Evolutionary conservation across 2,888 invertebrate species (phyloP).

Genomic region (Fissipunctia ypsillon): DNA sequence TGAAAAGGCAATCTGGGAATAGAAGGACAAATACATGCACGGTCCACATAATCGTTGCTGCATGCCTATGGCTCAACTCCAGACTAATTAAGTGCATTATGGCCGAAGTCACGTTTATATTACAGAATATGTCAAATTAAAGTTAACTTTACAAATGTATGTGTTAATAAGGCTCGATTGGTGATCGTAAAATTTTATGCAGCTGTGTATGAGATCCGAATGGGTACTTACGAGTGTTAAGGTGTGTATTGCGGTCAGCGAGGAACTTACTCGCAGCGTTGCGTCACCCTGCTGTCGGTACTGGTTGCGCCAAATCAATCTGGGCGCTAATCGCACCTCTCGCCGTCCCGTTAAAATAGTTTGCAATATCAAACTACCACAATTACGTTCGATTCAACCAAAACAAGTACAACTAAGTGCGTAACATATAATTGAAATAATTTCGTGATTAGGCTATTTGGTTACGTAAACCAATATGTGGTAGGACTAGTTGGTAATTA

Average conservation of each 20-base stretch:
- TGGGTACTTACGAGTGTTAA: conserved; percentile 74
- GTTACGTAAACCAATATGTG: conserved; percentile 27
- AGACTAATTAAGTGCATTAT: conserved; percentile 71
- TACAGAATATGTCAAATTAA: conserved; percentile 56
- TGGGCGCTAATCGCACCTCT: conserved; percentile 80
- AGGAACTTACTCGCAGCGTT: conserved; percentile 75
- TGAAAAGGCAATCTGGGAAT: conserved; percentile 77
- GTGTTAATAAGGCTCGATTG: conserved; percentile 66
- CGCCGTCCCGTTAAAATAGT: conserved; percentile 74
- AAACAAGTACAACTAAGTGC: conserved; percentile 64
- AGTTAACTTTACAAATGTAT: conserved; percentile 49
- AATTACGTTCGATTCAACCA: conserved; percentile 59
- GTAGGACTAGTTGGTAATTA: conserved; percentile 24
- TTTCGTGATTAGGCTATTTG: conserved; percentile 36
- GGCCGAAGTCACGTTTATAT: conserved; percentile 66
- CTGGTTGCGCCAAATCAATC: conserved; percentile 86
- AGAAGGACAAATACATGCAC: conserved; percentile 71
- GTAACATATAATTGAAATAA: conserved; percentile 50
- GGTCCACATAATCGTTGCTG: conserved; percentile 65
- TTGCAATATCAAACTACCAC: conserved; percentile 71
- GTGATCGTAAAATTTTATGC: conserved; percentile 68
- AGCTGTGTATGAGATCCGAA: conserved; percentile 73
- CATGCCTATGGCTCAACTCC: conserved; percentile 62
- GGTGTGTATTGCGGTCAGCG: conserved; percentile 82
- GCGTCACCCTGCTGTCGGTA: conserved; percentile 77